A percentile compares a stretch with the other conserved stretches of the same genome.
Evolutionary conservation across 2,113 vertebrate genomes (phyloP).

Genomic region (human): GRCh38 chr1:162218501-162219000

Average conservation of each 20-base stretch:
- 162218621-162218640: not conserved
- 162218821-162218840: not conserved
- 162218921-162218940: not conserved
- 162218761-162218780: not conserved
- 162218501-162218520: too few relatives aligned
- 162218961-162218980: not conserved
- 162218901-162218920: not conserved
- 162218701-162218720: not conserved
- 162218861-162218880: not conserved
- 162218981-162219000: accelerated
- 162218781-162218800: not conserved
- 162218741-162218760: not conserved
- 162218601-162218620: not conserved
- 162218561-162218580: not conserved
- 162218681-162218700: not conserved
- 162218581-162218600: not conserved
- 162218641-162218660: not conserved
- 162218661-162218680: not conserved
- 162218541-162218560: not conserved
- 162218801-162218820: not conserved
- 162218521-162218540: not conserved
- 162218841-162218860: not conserved
- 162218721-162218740: not conserved
- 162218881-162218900: not conserved
- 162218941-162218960: not conserved